Evolutionary conservation across 2,888 invertebrate genomes (phyloP).

Genomic region (Litoditis marina): DNA sequence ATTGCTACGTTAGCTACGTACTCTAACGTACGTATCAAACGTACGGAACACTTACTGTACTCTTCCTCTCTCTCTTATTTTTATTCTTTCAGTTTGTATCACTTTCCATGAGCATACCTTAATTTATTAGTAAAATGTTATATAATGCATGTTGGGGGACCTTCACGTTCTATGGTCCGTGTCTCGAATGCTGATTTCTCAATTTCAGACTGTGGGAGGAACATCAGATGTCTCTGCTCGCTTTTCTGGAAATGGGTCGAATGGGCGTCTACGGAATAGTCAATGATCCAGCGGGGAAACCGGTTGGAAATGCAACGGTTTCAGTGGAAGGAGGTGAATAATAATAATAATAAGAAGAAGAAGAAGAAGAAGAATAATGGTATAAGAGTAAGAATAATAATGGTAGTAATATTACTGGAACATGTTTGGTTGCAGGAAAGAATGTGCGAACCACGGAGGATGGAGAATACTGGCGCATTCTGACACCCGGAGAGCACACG

Average conservation of each 20-base stretch:
- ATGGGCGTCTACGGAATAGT: conserved; percentile 53
- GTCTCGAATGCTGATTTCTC: too few species aligned
- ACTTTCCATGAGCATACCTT: too few species aligned
- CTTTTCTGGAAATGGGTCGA: conserved; percentile 80
- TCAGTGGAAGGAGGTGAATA: conserved; percentile 62
- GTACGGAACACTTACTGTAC: too few species aligned
- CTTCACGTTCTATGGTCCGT: too few species aligned
- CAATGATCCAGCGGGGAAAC: conserved; percentile 26
- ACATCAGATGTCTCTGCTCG: conserved; percentile 79
- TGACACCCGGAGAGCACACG: conserved; percentile 71
- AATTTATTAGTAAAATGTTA: too few species aligned
- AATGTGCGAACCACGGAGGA: conserved; percentile 75
- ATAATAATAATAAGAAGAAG: background rate
- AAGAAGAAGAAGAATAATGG: background rate
- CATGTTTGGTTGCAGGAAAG: conserved; percentile 66
- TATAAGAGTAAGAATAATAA: background rate
- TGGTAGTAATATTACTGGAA: background rate
- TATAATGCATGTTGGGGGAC: too few species aligned
- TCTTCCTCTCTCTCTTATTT: too few species aligned
- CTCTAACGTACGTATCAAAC: too few species aligned
- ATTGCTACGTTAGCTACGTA: too few species aligned
- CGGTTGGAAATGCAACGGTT: conserved; percentile 74
- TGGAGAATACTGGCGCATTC: conserved; percentile 91
- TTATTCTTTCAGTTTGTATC: too few species aligned
- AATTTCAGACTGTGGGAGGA: conserved; percentile 77